phyloP scores from a whole-genome alignment of 2,797 vertebrate genomes.

The Dicrostonyx torquatus region DNA sequence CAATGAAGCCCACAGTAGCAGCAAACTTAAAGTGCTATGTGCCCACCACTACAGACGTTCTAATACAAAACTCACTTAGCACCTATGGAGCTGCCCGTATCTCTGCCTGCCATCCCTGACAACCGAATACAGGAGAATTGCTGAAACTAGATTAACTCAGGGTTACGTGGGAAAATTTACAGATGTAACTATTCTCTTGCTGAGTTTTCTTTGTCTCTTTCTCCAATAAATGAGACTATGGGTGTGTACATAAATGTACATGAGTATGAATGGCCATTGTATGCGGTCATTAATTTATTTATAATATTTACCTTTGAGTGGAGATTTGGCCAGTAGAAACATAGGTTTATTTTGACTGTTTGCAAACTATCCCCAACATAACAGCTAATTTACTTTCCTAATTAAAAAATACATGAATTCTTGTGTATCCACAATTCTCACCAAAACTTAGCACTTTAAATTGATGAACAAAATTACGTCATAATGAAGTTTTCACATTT shows the following conservation, averaged over 20 bases:
- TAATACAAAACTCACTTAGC: neutral
- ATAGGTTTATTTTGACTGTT: neutral
- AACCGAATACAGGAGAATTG: neutral
- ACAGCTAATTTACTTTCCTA: neutral
- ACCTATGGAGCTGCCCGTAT: neutral
- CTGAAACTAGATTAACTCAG: neutral
- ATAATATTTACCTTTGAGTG: neutral
- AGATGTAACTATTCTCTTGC: too few relatives aligned
- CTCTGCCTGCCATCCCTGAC: neutral
- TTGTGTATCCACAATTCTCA: neutral
- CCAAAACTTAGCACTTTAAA: neutral
- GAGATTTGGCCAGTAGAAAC: neutral
- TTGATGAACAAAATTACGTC: neutral
- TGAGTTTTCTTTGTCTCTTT: neutral
- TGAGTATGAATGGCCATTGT: neutral
- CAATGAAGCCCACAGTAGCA: neutral
- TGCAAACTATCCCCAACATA: slow-evolving; percentile 1
- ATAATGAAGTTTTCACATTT: neutral
- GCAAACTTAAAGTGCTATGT: neutral
- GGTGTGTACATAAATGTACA: neutral
- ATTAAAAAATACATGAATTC: neutral
- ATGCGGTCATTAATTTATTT: neutral
- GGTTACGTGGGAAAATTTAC: neutral
- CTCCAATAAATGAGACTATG: neutral
- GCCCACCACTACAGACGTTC: neutral